Percentiles rank a stretch among this genome's conserved stretches.
These are phyloP conservation scores for Gallinago media DNA, from an alignment of 2,113 vertebrate genomes.

Conservation along the genomic window DNA sequence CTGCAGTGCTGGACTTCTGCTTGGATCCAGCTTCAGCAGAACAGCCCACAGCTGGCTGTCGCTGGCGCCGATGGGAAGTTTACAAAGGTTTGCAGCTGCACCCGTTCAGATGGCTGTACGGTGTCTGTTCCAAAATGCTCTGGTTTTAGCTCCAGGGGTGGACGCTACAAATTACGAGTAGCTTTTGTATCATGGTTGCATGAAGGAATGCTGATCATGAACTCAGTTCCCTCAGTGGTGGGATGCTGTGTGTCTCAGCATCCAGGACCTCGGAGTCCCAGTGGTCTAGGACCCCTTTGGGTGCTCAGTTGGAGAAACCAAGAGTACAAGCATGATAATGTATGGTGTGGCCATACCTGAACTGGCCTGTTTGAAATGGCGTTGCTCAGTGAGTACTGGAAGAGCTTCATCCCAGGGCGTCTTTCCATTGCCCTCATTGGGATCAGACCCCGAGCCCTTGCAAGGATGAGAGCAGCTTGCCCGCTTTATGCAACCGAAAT, in stretches of 20 bases:
- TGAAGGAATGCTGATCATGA: not conserved
- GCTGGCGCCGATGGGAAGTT: not conserved
- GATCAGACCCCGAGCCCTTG: not conserved
- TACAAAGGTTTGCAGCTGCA: slow-evolving; percentile 1
- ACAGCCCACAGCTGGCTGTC: not conserved
- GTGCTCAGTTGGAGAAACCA: not conserved
- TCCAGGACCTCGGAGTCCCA: accelerated
- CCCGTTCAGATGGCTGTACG: not conserved
- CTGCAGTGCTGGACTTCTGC: not conserved
- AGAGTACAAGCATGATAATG: accelerated
- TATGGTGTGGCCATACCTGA: not conserved
- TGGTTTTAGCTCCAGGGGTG: not conserved
- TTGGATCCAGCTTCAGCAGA: not conserved
- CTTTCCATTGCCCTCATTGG: not conserved
- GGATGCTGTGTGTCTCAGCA: not conserved
- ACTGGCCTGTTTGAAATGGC: not conserved
- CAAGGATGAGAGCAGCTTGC: not conserved
- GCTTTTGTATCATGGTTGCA: not conserved
- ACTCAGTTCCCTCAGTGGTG: not conserved
- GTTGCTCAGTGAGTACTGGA: accelerated
- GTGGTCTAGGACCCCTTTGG: not conserved
- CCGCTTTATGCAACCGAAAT: not conserved
- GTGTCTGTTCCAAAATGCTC: not conserved
- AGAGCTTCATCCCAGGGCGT: not conserved
- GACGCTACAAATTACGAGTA: not conserved